Evolutionary conservation across 2,797 vertebrate genomes (phyloP).

Genomic region (Sternotherus odoratus): DNA sequence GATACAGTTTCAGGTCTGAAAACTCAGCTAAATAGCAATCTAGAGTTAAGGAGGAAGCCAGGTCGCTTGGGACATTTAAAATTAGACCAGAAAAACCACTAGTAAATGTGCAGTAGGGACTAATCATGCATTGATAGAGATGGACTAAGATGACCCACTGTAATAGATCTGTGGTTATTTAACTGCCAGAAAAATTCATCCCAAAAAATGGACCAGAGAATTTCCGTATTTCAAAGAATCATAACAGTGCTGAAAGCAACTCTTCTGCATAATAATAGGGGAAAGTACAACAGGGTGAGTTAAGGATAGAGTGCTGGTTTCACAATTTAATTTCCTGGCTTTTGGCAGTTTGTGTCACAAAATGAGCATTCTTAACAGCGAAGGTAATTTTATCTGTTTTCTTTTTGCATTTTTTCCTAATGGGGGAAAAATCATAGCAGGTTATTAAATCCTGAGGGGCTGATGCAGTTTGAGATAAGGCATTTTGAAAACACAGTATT

Average conservation of each 20-base stretch:
- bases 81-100: not conserved
- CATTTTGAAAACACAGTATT: not conserved
- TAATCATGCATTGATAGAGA: conserved; percentile 28
- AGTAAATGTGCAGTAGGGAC: not conserved
- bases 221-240: not conserved
- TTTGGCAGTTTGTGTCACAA: conserved; percentile 37
- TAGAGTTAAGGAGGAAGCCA: not conserved
- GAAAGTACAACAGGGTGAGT: conserved; percentile 29
- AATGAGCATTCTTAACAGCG: not conserved
- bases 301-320: conserved; percentile 28
- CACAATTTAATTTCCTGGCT: conserved; percentile 36
- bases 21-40: conserved; percentile 6
- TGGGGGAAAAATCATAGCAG: not conserved
- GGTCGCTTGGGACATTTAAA: not conserved
- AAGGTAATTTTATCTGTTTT: not conserved
- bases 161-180: conserved; percentile 11
- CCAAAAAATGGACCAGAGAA: conserved; percentile 45
- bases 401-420: not conserved
- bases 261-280: conserved; percentile 35
- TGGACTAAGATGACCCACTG: not conserved
- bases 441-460: conserved; percentile 32
- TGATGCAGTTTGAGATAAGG: conserved; percentile 9
- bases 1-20: not conserved
- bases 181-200: conserved; percentile 47
- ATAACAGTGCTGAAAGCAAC: not conserved